Base-by-base conservation (phyloP, 2,113 vertebrate genomes). In the Phoxinus phoxinus region DNA sequence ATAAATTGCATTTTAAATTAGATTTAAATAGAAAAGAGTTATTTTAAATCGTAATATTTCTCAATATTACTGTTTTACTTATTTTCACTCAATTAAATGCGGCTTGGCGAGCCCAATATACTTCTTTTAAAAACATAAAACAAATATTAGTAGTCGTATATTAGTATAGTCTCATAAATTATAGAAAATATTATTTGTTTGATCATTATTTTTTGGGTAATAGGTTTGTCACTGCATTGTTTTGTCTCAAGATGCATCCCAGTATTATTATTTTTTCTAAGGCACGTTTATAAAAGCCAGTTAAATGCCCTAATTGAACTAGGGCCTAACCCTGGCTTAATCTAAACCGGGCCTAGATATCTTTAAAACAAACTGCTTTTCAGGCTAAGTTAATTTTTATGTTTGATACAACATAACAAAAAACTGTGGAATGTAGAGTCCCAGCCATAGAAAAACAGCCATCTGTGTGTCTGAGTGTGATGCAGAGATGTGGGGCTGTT, bases 401-500 rank as follows among this genome's bases (percentile, higher is more conserved):
- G 10, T n/a, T n/a, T 5, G 10, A 37, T 37, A 35, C 19, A 72
- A 37, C 21, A 41, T 46, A 74, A n/a, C 41, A 74, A 27, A 74
- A 27, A 48, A 41, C 35, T 25, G 71, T 25, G 6, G 23, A 46
- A 46, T n/a, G 23, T 23, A 25, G 19, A 58, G 23, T 79, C 32
- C 76, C 19, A 11, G 17, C 21, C 32, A 59, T 5, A 79, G 12
- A 9, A 61, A 78, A 59, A 3, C 76, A 59, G 6, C 11, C 35
- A 27, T 83, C 13, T 51, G 21, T 58, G 51, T 84, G 44, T 83
- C 25, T 72, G 63, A 56, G 53, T 78, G 56, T 46, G 67, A 59
- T 53, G 80, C 44, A 9, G 44, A 25, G 30, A 69, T 72, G 81
- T 37, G 12, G 19, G 81, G 63, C 53, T 83, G 48, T 83, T 83